These are phyloP conservation scores for Antrozous pallidus DNA, from an alignment of 2,797 vertebrate species.

Conservation along the genomic window DNA sequence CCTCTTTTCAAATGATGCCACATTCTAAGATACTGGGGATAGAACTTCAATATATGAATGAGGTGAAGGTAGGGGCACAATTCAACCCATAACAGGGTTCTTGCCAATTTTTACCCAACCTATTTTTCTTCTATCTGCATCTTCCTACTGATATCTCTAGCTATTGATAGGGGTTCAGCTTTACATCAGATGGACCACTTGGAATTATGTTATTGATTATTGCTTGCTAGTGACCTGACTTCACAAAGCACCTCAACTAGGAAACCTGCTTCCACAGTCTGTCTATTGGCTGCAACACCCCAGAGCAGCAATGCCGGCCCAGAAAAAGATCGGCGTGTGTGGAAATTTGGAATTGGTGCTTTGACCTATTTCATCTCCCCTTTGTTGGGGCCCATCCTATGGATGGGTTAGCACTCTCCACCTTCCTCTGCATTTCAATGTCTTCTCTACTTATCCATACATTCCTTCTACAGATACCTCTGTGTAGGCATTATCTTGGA, in stretches of 20 bases:
- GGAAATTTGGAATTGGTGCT: neutral
- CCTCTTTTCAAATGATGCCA: neutral
- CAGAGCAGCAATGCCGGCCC: neutral
- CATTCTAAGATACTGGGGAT: neutral
- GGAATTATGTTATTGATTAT: neutral
- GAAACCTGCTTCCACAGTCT: neutral
- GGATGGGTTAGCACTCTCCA: neutral
- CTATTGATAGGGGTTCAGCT: neutral
- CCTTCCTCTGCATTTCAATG: neutral
- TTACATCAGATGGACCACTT: neutral
- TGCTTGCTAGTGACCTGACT: neutral
- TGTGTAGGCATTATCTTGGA: neutral
- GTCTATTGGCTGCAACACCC: neutral
- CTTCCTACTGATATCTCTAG: neutral
- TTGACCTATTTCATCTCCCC: neutral
- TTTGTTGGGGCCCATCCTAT: neutral
- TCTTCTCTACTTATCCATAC: neutral
- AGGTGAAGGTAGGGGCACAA: neutral
- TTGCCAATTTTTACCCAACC: neutral
- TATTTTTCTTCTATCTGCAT: neutral
- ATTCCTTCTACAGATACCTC: neutral
- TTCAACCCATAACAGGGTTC: neutral
- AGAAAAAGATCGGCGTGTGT: neutral
- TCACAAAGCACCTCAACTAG: neutral
- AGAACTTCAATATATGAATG: neutral